Conservation (phyloP, 2,888 invertebrate genomes). For the Coleophora deauratella region DNA sequence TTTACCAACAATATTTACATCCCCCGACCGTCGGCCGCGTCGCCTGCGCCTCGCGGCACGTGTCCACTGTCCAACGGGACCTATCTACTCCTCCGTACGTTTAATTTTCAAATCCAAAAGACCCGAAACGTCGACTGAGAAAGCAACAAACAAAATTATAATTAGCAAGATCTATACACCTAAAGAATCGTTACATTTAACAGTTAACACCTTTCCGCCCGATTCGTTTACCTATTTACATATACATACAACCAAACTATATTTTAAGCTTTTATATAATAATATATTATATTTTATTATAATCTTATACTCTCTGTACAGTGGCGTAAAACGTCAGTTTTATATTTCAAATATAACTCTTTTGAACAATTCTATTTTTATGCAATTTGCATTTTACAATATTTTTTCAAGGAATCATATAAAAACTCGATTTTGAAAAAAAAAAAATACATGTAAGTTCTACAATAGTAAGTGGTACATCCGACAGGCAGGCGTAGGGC, state of each 20-base stretch:
- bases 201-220: conserved; percentile 15
- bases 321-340: conserved; percentile 39
- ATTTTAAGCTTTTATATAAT: conserved; percentile 8
- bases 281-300: conserved; percentile 43
- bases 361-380: too few species aligned
- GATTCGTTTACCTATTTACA: conserved; percentile 41
- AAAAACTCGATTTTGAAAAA: too few species aligned
- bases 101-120: neutral
- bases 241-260: conserved; percentile 42
- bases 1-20: too few species aligned
- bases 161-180: conserved; percentile 31
- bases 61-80: too few species aligned
- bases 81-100: too few species aligned
- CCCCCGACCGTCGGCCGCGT: too few species aligned
- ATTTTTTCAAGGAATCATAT: too few species aligned
- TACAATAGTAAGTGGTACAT: too few species aligned
- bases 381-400: too few species aligned
- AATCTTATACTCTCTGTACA: conserved; percentile 66
- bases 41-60: too few species aligned
- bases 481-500: too few species aligned
- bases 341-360: conserved; percentile 20
- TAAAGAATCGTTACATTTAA: conserved; percentile 26
- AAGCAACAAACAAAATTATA: conserved; percentile 8
- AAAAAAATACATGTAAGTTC: too few species aligned
- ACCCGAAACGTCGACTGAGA: conserved; percentile 14